phyloP scores from a whole-genome alignment of 2,888 invertebrate species.

The Actias luna region DNA sequence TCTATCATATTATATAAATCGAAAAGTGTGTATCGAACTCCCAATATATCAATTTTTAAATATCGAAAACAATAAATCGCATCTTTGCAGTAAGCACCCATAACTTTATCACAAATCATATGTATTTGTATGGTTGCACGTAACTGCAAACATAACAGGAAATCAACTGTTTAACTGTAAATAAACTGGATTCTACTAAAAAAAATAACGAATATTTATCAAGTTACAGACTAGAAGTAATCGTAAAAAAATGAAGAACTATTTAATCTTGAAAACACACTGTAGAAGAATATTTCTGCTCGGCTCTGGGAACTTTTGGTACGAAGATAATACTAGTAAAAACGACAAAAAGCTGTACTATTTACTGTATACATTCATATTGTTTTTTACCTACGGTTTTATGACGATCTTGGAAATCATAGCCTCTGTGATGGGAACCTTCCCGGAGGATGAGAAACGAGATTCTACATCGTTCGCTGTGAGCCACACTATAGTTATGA shows the following conservation, averaged over 20 bases:
- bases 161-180: not conserved
- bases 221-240: constrained; percentile 15
- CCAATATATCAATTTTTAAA: not conserved
- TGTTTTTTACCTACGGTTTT: constrained; percentile 51
- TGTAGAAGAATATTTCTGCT: constrained; percentile 54
- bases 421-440: constrained; percentile 56
- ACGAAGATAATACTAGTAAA: constrained; percentile 48
- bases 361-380: constrained; percentile 39
- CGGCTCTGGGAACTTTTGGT: constrained; percentile 72
- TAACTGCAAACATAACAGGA: not conserved
- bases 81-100: not conserved
- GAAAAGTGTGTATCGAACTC: not conserved
- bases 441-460: constrained; percentile 65
- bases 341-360: constrained; percentile 54
- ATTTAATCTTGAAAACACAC: constrained; percentile 51
- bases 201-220: constrained; percentile 12
- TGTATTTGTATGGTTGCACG: not conserved
- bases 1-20: not conserved
- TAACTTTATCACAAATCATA: not conserved
- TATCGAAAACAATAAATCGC: not conserved
- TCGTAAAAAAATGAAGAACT: constrained; percentile 55
- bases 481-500: constrained; percentile 64
- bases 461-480: constrained; percentile 65
- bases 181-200: not conserved
- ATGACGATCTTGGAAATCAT: constrained; percentile 67